Evolutionary conservation across 2,113 vertebrate genomes (phyloP).

Genomic region (Centrocercus urophasianus): DNA sequence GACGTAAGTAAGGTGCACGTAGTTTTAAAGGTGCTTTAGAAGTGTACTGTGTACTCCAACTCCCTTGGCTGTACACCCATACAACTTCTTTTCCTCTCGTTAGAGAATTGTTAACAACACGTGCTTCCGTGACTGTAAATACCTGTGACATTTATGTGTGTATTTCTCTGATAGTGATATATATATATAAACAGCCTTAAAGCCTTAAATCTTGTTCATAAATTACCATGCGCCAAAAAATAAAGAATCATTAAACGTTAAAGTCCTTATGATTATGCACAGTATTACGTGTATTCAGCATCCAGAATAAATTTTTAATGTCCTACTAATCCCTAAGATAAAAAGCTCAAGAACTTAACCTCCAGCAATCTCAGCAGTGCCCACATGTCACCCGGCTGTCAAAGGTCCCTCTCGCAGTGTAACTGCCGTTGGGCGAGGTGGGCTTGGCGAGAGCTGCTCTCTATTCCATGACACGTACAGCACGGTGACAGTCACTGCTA

Average conservation of each 20-base stretch:
- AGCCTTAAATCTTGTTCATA: constrained; percentile 78
- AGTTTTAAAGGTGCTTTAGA: constrained; percentile 14
- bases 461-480: constrained; percentile 69
- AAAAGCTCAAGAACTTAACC: constrained; percentile 80
- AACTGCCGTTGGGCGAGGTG: constrained; percentile 68
- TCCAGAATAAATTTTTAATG: constrained; percentile 85
- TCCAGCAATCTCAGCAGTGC: constrained; percentile 75
- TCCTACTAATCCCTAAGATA: constrained; percentile 79
- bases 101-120: neutral
- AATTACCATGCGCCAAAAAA: constrained; percentile 77
- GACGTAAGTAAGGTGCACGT: neutral
- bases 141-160: constrained; percentile 31
- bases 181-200: constrained; percentile 13
- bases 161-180: constrained; percentile 76
- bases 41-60: neutral
- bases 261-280: constrained; percentile 79
- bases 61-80: neutral
- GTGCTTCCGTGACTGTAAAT: neutral
- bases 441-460: constrained; percentile 51
- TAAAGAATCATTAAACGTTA: constrained; percentile 86
- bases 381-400: constrained; percentile 72
- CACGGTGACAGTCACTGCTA: constrained; percentile 73
- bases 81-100: constrained; percentile 26
- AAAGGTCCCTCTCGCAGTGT: constrained; percentile 68
- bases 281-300: constrained; percentile 77